Percentiles rank a stretch among this genome's conserved stretches.
phyloP scores from a whole-genome alignment of 2,888 invertebrate genomes.

The Calliopum simillimum region DNA sequence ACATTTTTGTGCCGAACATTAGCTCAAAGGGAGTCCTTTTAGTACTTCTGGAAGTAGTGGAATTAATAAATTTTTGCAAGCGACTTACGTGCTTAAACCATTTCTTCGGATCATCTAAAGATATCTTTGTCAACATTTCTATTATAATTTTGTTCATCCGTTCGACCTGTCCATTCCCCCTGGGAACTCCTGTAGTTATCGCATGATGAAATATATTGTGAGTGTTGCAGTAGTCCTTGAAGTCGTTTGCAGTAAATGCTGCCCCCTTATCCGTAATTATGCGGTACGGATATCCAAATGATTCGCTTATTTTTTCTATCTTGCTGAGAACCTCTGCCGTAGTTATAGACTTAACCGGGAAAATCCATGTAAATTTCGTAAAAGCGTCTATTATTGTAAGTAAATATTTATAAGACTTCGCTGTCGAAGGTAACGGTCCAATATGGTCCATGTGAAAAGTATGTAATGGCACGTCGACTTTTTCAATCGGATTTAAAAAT shows the following conservation, averaged over 20 bases:
- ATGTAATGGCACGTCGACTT: conserved; percentile 53
- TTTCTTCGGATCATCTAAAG: background rate
- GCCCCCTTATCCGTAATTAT: too few relatives aligned
- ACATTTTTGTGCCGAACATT: conserved; percentile 17
- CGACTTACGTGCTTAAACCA: conserved; percentile 16
- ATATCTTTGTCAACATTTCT: background rate
- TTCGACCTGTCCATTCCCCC: conserved; percentile 20
- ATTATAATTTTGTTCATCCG: conserved; percentile 12
- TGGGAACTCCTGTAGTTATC: conserved; percentile 24
- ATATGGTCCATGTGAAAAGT: conserved; percentile 50
- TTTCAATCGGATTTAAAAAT: conserved; percentile 54
- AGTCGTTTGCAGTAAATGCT: too few relatives aligned
- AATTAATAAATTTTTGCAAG: background rate
- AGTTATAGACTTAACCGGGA: conserved; percentile 3
- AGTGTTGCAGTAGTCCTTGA: conserved; percentile 1
- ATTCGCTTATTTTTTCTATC: conserved; percentile 36
- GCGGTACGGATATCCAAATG: conserved; percentile 35
- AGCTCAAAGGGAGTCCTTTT: conserved; percentile 12
- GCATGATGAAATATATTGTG: conserved; percentile 19
- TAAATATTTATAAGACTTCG: conserved; percentile 10
- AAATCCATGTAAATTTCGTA: conserved; percentile 13
- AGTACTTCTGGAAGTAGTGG: background rate
- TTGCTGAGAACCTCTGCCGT: conserved; percentile 15
- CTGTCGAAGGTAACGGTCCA: background rate
- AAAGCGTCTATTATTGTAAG: background rate